Evolutionary conservation across 37 sponge, comb jelly and placozoan species (phyloP).

Genomic region (Eunapius fragilis): DNA sequence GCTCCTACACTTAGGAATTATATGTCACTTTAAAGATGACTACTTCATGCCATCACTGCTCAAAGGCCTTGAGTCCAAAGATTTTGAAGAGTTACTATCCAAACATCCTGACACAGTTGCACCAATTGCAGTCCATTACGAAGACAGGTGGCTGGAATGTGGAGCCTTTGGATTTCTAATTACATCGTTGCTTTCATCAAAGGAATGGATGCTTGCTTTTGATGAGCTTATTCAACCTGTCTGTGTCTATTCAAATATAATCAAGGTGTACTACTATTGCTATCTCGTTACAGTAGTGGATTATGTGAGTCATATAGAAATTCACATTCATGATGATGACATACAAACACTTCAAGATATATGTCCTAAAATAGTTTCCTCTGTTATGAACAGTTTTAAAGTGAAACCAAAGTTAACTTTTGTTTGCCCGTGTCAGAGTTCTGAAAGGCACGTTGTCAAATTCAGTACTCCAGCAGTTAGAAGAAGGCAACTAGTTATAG

Average conservation of each 20-base stretch:
- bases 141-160: neutral
- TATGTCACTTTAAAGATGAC: constrained; percentile 4
- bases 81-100: neutral
- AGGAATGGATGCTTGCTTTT: constrained; percentile 12
- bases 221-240: neutral
- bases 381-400: neutral
- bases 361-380: neutral
- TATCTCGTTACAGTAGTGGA: constrained; percentile 3
- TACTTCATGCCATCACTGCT: constrained; percentile 31
- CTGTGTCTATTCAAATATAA: constrained; percentile 21
- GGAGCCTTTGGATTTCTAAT: constrained; percentile 6
- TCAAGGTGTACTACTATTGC: constrained; percentile 7
- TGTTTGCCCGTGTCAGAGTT: constrained; percentile 1
- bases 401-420: neutral
- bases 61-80: neutral
- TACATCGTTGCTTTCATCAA: neutral
- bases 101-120: neutral
- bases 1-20: constrained; percentile 2
- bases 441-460: neutral
- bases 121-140: constrained; percentile 1
- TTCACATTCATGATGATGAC: neutral
- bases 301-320: constrained; percentile 10
- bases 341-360: neutral
- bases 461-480: neutral
- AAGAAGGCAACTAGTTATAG: neutral